Base-by-base conservation (phyloP, 2,797 vertebrate genomes). In the Sebastes taczanowskii region DNA sequence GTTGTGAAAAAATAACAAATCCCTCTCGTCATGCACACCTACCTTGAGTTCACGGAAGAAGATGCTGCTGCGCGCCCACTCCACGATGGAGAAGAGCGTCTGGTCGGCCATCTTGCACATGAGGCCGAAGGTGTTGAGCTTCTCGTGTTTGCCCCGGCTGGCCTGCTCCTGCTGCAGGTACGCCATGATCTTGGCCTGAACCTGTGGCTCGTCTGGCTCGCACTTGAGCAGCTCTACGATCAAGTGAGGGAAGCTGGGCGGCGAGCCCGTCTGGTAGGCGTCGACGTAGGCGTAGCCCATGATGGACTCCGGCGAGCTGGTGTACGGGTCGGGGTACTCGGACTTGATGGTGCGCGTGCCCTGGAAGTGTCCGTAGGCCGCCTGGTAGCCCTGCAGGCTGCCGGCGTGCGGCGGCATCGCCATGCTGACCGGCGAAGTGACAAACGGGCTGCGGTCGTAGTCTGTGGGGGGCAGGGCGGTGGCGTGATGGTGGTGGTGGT, bases 31-130 rank as follows among this genome's bases (percentile, higher is more conserved):
- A 53, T 61, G 58, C 4, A 60, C 52, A 60, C 88, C 1, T 97
- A 99, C 99, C 98, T 99, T 99, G 58, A 99, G 97, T 90, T 99
- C 99, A 88, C 97, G 95, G 94, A 99, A 99, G 96, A 99, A 99
- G 92, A 99, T 95, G 93, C 99, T 99, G 95, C 98, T 98, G 89
- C 99, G 96, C 22, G 99, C 99, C 98, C 99, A 99, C 89, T 99
- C 99, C 6, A 99, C 99, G 25, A 99, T 99, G 91, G 98, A 98
- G 96, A 99, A 99, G 79, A 99, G 97, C 1, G 98, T 99, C 94
- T 99, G 98, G 94, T 99, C 98, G 0, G 98, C 98, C 99, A 99
- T 99, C 96, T 99, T 99, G 92, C 98, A 99, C 98, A 99, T 98
- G 74, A 99, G 97, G 82, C 98, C 99, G 30, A 99, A 99, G 0